Base-by-base conservation (phyloP, 1,140 invertebrate species). In the Bombus polaris region DNA sequence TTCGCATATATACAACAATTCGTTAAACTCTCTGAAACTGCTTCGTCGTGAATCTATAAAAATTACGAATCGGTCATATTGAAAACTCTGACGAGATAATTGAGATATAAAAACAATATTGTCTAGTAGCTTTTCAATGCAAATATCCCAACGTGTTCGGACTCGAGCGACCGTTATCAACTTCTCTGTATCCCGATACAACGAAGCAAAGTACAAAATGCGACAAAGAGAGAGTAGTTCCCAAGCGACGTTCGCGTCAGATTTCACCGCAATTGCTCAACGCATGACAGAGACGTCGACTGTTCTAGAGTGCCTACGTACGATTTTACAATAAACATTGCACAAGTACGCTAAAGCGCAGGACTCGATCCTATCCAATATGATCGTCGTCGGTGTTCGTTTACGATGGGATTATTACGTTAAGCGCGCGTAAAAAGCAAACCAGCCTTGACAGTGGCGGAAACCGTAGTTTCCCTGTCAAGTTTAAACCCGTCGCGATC, bases 361-460 rank as follows among this genome's bases (percentile, higher is more conserved):
- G 0, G 66, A 57, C 28, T 57, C 22, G 18, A 77, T 25, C 32
- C 42, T 12, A 13, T 22, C 22, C 5, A 1, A 35, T 12, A 28
- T 37, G 35, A 35, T n/a, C 12, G 25, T 42, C 10, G 35, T 42
- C 25, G 18, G 9, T 25, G 15, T 32, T 25, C 6, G 9, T 68
- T 25, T 1, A 28, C 62, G 22, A 66, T 13, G 5, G 10, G n/a
- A 57, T 39, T 53, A 15, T 35, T 15, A 32, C 25, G 15, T 62
- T 32, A 25, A 74, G 53, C 53, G 53, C 62, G 44, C 12, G 74
- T 68, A 62, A 78, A 78, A 35, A 65, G 35, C 22, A 44, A 76
- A 82, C 39, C 70, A 86, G 65, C 85, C 85, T 86, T 86, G 85
- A 86, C 80, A 86, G 85, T 76, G 72, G 35, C 37, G 39, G 80